Evolutionary conservation across 1,140 invertebrate genomes (phyloP).

Genomic region (Eubasilissa regina): DNA sequence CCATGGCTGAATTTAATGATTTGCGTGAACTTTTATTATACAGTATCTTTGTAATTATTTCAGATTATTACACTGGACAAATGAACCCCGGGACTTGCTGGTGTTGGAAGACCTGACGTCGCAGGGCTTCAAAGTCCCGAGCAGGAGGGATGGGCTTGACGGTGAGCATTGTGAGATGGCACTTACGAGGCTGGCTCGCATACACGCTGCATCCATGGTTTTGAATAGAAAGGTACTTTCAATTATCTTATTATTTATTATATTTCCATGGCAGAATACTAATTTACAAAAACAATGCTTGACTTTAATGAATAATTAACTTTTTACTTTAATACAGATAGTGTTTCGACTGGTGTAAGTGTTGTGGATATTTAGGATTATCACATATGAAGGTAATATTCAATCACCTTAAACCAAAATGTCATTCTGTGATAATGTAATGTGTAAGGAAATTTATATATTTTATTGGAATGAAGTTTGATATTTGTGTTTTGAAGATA

Average conservation of each 20-base stretch:
- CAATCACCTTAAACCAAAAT: too few relatives aligned
- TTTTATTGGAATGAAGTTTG: too few relatives aligned
- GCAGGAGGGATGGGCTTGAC: conserved; percentile 72
- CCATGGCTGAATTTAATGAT: too few relatives aligned
- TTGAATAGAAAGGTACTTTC: conserved; percentile 69
- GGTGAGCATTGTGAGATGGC: conserved; percentile 69
- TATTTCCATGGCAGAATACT: too few relatives aligned
- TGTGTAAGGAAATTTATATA: too few relatives aligned
- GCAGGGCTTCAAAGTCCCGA: conserved; percentile 72
- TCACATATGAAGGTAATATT: too few relatives aligned
- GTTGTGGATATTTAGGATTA: neutral
- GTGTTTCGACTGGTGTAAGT: neutral
- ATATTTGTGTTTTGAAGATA: too few relatives aligned
- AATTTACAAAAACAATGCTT: too few relatives aligned
- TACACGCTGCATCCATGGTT: conserved; percentile 72
- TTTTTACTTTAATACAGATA: neutral
- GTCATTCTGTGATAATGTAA: too few relatives aligned
- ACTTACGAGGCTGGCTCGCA: conserved; percentile 70
- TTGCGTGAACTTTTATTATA: too few relatives aligned
- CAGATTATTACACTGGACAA: conserved; percentile 39
- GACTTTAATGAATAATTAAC: too few relatives aligned
- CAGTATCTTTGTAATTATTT: neutral
- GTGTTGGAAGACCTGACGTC: conserved; percentile 72
- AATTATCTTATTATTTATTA: neutral
- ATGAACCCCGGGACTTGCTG: conserved; percentile 66